phyloP scores from a whole-genome alignment of 2,888 invertebrate species.

The Nysson spinosus region DNA sequence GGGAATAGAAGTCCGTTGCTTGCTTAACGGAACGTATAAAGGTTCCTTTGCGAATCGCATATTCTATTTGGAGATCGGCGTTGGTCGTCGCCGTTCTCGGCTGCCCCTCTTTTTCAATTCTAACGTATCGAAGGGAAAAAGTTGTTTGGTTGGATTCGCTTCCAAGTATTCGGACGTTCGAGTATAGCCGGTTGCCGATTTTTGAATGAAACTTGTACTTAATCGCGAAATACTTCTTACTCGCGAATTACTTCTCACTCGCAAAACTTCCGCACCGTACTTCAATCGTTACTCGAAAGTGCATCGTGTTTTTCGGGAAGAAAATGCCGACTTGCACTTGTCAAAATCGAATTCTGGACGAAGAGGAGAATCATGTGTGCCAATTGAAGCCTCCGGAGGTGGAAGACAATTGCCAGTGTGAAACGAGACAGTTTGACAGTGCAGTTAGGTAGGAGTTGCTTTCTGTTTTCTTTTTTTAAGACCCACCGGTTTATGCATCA shows the following conservation, averaged over 20 bases:
- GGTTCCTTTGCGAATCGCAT: slow-evolving; percentile 10
- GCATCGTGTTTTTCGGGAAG: not conserved
- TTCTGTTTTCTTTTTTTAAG: not conserved
- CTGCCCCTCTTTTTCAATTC: not conserved
- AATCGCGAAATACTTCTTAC: too few relatives aligned
- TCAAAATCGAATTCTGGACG: slow-evolving; percentile 39
- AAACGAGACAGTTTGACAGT: slow-evolving; percentile 10
- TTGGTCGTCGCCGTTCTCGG: not conserved
- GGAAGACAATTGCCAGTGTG: slow-evolving; percentile 1
- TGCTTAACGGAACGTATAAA: slow-evolving; percentile 22
- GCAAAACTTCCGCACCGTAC: too few relatives aligned
- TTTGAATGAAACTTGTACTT: too few relatives aligned
- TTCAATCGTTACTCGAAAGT: not conserved
- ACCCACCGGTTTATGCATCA: not conserved
- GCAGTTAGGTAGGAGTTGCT: slow-evolving; percentile 53
- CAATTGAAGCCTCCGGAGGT: slow-evolving; percentile 50
- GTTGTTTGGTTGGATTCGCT: not conserved
- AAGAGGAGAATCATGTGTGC: slow-evolving; percentile 58
- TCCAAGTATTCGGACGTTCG: too few relatives aligned
- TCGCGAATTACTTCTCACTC: too few relatives aligned
- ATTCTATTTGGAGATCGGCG: slow-evolving; percentile 25
- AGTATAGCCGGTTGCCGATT: too few relatives aligned
- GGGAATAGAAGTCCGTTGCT: slow-evolving; percentile 1
- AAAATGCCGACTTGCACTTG: slow-evolving; percentile 72
- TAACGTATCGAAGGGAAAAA: not conserved